Conservation (phyloP, 2,113 vertebrate species). For the Pycnonotus jocosus region DNA sequence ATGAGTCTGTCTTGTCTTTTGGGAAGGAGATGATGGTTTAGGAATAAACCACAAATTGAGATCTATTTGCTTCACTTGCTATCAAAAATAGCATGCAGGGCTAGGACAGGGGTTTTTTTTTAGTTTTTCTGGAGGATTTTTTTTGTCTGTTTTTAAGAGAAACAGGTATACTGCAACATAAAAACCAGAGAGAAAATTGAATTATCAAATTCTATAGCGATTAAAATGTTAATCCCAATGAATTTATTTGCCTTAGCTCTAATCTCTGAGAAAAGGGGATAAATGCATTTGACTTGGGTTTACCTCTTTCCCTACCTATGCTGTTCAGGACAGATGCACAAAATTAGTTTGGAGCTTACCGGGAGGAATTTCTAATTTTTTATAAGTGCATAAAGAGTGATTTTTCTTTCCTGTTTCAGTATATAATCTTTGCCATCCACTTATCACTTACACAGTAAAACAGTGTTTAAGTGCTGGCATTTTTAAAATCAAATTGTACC, state of each 20-base stretch:
- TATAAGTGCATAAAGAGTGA: too few species aligned
- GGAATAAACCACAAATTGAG: background rate
- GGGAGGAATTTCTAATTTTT: background rate
- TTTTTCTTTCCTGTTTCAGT: background rate
- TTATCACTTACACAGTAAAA: background rate
- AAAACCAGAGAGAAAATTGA: background rate
- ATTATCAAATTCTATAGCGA: background rate
- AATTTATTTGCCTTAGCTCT: background rate
- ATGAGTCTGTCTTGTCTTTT: background rate
- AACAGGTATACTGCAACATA: background rate
- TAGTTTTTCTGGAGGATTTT: background rate
- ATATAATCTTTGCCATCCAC: background rate
- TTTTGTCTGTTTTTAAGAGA: background rate
- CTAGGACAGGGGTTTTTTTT: background rate
- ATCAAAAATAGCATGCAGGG: background rate
- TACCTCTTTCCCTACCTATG: background rate
- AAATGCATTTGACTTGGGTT: background rate
- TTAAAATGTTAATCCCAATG: background rate
- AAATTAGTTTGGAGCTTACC: background rate
- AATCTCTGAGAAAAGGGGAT: background rate
- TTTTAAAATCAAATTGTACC: background rate
- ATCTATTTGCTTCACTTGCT: background rate
- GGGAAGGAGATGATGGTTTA: rapidly evolving
- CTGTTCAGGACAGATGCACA: background rate
- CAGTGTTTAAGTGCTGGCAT: background rate